Evolutionary conservation across 2,888 invertebrate genomes (phyloP), one percentile per base, ranked within the genome.

Genomic region (Protonemura montana): DNA sequence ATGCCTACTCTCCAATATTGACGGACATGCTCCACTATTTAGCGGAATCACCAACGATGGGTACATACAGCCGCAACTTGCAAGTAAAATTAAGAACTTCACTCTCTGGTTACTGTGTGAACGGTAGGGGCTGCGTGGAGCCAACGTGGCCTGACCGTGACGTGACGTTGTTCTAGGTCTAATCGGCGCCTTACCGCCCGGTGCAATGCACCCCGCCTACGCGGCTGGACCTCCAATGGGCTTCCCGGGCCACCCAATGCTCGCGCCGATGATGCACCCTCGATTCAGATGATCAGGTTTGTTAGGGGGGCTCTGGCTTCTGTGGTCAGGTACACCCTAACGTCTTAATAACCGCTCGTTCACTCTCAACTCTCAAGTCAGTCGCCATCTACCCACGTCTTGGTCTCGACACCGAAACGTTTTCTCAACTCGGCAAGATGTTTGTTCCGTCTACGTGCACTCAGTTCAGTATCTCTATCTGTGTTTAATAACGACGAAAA

Each of bases 281-380:
- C 95, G 97, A 92, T 97, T 94, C 94, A 96, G 97, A 94, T 97
- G 96, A 96, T 95, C 95, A 92, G 93, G 94, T 91, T 91, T 92
- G 88, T 90, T 91, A 90, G 92, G 92, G 91, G 92, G 92, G 91
- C 92, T 92, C 91, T 92, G 93, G 91, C 93, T 92, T 90, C 92
- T 94, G 88, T 93, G 93, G 92, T 92, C 93, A 90, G 92, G 93
- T 90, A 93, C 93, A 90, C 92, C 88, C 86, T 87, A 86, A 86
- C 81, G 6, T 25, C 78, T 78, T 35, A 80, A 28, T 76, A 25
- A 41, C 85, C 81, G 28, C 78, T 76, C 59, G 28, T 25, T 30
- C 26, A 41, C 59, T 59, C 26, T 78, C 78, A 78, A 41, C 59
- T 59, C 26, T 78, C 78, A 78, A 78, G 78, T 78, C 78, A 78